Evolutionary conservation across 2,113 vertebrate genomes (phyloP).

Genomic region (Rhizomys pruinosus): DNA sequence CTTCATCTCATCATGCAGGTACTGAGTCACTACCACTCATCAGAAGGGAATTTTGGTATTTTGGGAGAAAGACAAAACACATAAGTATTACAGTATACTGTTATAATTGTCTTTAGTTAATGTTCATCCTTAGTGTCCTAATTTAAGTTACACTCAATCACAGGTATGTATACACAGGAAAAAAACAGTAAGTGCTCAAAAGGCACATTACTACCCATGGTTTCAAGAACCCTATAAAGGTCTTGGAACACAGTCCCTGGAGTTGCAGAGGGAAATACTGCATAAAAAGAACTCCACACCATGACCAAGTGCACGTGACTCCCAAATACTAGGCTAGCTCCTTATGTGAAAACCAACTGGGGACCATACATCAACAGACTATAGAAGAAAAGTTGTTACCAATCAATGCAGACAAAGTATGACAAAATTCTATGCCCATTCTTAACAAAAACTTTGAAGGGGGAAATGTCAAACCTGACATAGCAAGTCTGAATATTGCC

Average conservation of each 20-base stretch:
- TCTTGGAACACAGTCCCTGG: background rate
- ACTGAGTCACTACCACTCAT: background rate
- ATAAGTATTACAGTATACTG: background rate
- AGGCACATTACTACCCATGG: background rate
- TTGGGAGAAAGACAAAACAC: background rate
- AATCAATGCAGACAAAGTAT: background rate
- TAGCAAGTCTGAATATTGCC: background rate
- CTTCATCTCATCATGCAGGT: background rate
- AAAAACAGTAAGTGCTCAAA: background rate
- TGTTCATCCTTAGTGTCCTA: background rate
- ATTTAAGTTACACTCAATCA: background rate
- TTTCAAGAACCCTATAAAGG: background rate
- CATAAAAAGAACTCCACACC: background rate
- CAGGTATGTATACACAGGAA: background rate
- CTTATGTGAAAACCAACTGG: background rate
- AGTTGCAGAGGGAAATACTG: background rate
- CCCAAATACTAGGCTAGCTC: background rate
- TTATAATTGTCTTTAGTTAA: no score
- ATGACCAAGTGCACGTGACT: background rate
- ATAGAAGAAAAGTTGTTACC: background rate
- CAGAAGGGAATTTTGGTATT: no score
- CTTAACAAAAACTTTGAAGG: background rate
- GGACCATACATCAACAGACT: background rate
- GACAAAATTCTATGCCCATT: background rate
- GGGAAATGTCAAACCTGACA: background rate